Conservation (phyloP, 2,113 vertebrate species). For the Percopsis transmontana region DNA sequence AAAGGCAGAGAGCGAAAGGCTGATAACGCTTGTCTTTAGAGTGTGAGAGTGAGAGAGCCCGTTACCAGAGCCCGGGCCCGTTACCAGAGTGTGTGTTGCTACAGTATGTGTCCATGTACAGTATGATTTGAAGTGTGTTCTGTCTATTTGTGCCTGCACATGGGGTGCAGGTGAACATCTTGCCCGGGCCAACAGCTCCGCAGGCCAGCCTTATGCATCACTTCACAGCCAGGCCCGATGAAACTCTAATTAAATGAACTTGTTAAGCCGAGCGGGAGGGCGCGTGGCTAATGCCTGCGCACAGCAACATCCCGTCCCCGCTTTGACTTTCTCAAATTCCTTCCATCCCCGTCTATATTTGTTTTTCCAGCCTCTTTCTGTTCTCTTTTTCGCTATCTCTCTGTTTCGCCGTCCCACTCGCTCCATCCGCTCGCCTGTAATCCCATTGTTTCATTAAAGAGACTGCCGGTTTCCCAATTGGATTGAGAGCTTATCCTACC, state of each 20-base stretch:
- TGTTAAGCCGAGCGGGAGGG: conserved; percentile 63
- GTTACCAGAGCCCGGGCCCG: conserved; percentile 11
- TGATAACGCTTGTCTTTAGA: conserved; percentile 34
- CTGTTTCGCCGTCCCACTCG: neutral
- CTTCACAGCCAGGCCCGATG: conserved; percentile 70
- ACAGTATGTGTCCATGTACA: neutral
- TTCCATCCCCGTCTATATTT: conserved; percentile 25
- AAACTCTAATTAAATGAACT: conserved; percentile 73
- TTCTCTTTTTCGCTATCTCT: neutral
- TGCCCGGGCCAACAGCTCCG: conserved; percentile 71
- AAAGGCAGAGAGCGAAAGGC: conserved; percentile 6
- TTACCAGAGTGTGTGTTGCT: neutral
- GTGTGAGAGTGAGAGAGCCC: too few relatives aligned
- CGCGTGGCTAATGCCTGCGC: conserved; percentile 57
- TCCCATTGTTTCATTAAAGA: conserved; percentile 49
- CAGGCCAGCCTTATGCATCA: conserved; percentile 74
- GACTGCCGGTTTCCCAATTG: conserved; percentile 48
- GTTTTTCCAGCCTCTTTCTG: neutral
- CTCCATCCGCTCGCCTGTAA: conserved; percentile 16
- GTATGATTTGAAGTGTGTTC: conserved; percentile 8
- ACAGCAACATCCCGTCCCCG: conserved; percentile 3
- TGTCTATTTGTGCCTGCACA: conserved; percentile 12
- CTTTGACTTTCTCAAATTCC: conserved; percentile 12
- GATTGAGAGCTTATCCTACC: conserved; percentile 44
- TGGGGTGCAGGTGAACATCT: conserved; percentile 78